phyloP scores from a whole-genome alignment of 2,888 invertebrate species.

The Electrophaes corylata region DNA sequence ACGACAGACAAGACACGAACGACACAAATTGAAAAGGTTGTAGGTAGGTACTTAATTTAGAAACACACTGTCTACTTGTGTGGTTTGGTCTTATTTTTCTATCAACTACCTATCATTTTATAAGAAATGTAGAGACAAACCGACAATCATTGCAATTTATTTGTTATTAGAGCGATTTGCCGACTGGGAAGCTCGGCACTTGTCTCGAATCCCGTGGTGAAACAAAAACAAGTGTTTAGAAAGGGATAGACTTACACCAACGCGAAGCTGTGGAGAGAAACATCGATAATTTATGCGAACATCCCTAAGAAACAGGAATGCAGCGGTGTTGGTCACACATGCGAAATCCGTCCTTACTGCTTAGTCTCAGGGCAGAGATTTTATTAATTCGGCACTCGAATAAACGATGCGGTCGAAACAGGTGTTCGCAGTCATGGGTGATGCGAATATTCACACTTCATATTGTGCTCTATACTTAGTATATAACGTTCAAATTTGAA shows the following conservation, averaged over 20 bases:
- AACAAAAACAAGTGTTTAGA: conserved; percentile 79
- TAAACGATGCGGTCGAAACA: conserved; percentile 79
- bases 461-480: conserved; percentile 21
- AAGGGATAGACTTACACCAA: conserved; percentile 66
- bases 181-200: conserved; percentile 63
- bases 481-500: conserved; percentile 40
- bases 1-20: conserved; percentile 22
- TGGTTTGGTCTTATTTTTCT: neutral
- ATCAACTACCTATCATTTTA: neutral
- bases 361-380: conserved; percentile 38
- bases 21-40: conserved; percentile 19
- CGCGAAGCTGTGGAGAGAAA: conserved; percentile 68
- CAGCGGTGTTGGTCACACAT: conserved; percentile 42
- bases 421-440: conserved; percentile 75
- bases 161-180: conserved; percentile 44
- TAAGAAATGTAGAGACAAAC: conserved; percentile 35
- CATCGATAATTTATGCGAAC: conserved; percentile 83
- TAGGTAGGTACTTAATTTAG: neutral
- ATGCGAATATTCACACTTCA: conserved; percentile 31
- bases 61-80: neutral
- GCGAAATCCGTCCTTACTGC: conserved; percentile 44
- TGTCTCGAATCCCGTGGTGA: conserved; percentile 61
- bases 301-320: conserved; percentile 81
- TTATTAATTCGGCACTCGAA: conserved; percentile 40
- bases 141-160: conserved; percentile 47